These are phyloP conservation scores for Albula glossodonta DNA, from an alignment of 2,113 vertebrate genomes.

Conservation along the genomic window DNA sequence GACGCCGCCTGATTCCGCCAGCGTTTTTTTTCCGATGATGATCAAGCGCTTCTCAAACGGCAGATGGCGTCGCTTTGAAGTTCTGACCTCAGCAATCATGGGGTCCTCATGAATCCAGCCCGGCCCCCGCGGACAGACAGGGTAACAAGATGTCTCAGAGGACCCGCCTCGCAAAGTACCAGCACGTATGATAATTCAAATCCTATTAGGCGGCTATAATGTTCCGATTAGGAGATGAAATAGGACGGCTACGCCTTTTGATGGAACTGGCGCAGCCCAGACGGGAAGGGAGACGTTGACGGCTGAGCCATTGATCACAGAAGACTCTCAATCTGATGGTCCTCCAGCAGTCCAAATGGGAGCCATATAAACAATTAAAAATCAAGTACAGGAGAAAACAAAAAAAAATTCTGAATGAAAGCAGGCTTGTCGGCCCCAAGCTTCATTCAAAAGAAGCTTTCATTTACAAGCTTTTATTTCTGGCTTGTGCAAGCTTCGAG, in stretches of 20 bases:
- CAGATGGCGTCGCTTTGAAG: slow-evolving; percentile 35
- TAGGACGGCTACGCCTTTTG: neutral
- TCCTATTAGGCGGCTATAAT: slow-evolving; percentile 20
- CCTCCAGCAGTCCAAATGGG: neutral
- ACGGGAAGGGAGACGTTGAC: neutral
- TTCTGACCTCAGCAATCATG: slow-evolving; percentile 23
- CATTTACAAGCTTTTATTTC: neutral
- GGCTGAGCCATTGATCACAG: neutral
- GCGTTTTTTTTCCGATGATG: neutral
- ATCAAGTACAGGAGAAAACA: neutral
- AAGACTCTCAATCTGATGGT: too few species aligned
- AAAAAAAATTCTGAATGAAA: neutral
- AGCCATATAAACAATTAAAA: neutral
- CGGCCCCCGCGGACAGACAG: neutral
- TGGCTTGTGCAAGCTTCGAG: neutral
- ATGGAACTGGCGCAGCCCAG: neutral
- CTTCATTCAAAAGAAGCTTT: neutral
- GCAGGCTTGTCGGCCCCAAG: neutral
- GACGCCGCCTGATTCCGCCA: slow-evolving; percentile 6
- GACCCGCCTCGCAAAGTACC: neutral
- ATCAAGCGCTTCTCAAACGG: slow-evolving; percentile 20
- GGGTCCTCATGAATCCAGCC: slow-evolving; percentile 28
- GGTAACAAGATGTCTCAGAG: slow-evolving; percentile 2
- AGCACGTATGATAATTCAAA: slow-evolving; percentile 14
- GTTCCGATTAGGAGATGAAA: slow-evolving; percentile 17